Conservation (phyloP, 2,888 invertebrate genomes). For the Cacoxenus indagator region DNA sequence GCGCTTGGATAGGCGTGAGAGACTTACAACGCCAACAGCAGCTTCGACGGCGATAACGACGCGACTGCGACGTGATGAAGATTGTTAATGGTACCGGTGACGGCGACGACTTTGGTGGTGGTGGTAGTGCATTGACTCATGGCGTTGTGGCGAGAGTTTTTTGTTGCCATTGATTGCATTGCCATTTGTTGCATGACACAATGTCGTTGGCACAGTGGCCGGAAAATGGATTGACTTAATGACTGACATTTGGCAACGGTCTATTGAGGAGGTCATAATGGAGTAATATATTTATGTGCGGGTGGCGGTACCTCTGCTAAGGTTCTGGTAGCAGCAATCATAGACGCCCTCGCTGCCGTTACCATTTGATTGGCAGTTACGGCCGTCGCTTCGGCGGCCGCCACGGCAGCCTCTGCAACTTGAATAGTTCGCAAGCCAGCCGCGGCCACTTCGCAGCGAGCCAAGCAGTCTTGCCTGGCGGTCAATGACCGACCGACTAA, state of each 20-base stretch:
- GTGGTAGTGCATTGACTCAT: slow-evolving; percentile 17
- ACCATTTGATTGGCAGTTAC: background rate
- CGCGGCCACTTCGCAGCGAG: background rate
- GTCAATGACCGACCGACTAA: slow-evolving; percentile 50
- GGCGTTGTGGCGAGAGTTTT: background rate
- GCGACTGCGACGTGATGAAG: background rate
- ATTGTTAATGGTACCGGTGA: background rate
- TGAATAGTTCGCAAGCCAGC: background rate
- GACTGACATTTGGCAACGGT: slow-evolving; percentile 58
- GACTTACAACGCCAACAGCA: background rate
- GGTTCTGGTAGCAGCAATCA: background rate
- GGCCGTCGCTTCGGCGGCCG: background rate
- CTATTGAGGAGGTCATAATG: background rate
- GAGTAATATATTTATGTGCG: background rate
- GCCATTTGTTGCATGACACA: slow-evolving; percentile 49
- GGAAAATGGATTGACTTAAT: slow-evolving; percentile 67
- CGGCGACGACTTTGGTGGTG: background rate
- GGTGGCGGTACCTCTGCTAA: background rate
- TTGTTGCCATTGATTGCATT: slow-evolving; percentile 10
- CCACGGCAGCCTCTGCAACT: background rate
- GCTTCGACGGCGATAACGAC: background rate
- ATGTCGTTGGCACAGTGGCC: slow-evolving; percentile 67
- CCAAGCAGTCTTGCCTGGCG: slow-evolving; percentile 27
- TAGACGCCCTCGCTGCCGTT: background rate
- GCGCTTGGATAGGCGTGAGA: slow-evolving; percentile 5